These are phyloP conservation scores for Drosophila paulistorum DNA, from an alignment of 1,140 invertebrate genomes.

Conservation along the genomic window DNA sequence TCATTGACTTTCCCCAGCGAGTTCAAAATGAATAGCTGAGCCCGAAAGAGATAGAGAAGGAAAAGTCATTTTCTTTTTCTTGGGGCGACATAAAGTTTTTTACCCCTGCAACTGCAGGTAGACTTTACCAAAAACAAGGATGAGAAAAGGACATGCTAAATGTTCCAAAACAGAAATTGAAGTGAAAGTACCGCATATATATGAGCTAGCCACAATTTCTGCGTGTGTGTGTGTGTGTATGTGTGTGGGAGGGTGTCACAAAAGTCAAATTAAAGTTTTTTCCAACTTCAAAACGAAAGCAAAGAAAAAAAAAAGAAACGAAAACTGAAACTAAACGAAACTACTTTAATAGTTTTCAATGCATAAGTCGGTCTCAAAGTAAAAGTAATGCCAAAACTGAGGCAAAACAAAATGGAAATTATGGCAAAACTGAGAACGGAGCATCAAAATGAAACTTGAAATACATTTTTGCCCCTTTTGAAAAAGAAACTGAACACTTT, in stretches of 20 bases:
- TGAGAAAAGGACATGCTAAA: slow-evolving; percentile 30
- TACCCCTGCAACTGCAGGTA: slow-evolving; percentile 43
- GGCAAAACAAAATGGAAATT: slow-evolving; percentile 37
- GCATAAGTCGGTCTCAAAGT: slow-evolving; percentile 42
- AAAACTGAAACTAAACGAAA: slow-evolving; percentile 48
- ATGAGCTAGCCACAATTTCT: slow-evolving; percentile 32
- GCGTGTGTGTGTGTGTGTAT: slow-evolving; percentile 6
- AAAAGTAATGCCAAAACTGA: slow-evolving; percentile 29
- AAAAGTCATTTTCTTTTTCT: slow-evolving; percentile 37
- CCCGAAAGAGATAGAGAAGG: not conserved
- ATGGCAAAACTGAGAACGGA: slow-evolving; percentile 20
- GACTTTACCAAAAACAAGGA: not conserved
- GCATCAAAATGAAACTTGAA: slow-evolving; percentile 1
- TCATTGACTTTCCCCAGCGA: slow-evolving; percentile 28
- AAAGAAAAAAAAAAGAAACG: not conserved
- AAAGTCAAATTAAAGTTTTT: slow-evolving; percentile 74
- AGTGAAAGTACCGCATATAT: slow-evolving; percentile 23
- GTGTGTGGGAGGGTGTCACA: slow-evolving; percentile 12
- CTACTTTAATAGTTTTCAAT: slow-evolving; percentile 69
- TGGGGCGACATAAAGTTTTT: slow-evolving; percentile 54
- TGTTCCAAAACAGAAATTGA: slow-evolving; percentile 57
- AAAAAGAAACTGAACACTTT: not conserved
- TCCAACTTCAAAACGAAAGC: slow-evolving; percentile 26
- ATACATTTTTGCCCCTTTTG: not conserved
- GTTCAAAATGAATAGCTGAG: slow-evolving; percentile 16